Percentiles rank a stretch among this genome's conserved stretches.
phyloP scores from a whole-genome alignment of 2,888 invertebrate genomes.

The Colletes collaris region DNA sequence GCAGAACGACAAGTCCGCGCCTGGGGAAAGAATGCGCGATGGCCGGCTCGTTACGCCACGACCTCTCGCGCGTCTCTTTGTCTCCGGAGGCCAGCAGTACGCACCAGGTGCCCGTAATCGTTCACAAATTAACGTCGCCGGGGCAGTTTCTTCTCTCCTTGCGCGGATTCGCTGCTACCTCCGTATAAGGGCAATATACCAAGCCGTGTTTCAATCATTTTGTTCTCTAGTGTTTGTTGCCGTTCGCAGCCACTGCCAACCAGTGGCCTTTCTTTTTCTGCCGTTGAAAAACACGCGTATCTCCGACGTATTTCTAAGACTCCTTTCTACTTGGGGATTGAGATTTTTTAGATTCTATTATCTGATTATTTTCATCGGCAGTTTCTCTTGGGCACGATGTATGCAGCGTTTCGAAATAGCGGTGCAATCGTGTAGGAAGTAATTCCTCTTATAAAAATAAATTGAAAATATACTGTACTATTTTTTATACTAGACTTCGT shows the following conservation, averaged over 20 bases:
- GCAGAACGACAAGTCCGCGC: conserved; percentile 58
- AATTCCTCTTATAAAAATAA: too few species aligned
- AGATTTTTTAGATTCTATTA: background rate
- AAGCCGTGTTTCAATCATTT: conserved; percentile 77
- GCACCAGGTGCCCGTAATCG: conserved; percentile 81
- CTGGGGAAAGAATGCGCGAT: conserved; percentile 75
- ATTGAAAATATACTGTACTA: too few species aligned
- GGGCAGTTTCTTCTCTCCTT: conserved; percentile 77
- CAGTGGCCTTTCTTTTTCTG: conserved; percentile 10
- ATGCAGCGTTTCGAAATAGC: too few species aligned
- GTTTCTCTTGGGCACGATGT: too few species aligned
- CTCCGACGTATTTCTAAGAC: background rate
- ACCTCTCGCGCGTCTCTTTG: conserved; percentile 70
- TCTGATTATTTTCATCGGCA: too few species aligned
- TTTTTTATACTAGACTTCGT: too few species aligned
- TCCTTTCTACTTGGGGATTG: background rate
- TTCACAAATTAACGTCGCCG: conserved; percentile 81
- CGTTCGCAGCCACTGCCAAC: conserved; percentile 36
- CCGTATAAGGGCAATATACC: conserved; percentile 78
- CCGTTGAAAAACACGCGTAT: conserved; percentile 9
- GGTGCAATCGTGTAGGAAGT: too few species aligned
- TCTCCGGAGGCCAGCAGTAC: conserved; percentile 62
- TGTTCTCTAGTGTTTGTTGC: conserved; percentile 40
- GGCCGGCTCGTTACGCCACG: conserved; percentile 70
- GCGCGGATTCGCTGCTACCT: conserved; percentile 73